Evolutionary conservation across 2,113 vertebrate genomes (phyloP).

Genomic region (Toxotes jaculatrix): DNA sequence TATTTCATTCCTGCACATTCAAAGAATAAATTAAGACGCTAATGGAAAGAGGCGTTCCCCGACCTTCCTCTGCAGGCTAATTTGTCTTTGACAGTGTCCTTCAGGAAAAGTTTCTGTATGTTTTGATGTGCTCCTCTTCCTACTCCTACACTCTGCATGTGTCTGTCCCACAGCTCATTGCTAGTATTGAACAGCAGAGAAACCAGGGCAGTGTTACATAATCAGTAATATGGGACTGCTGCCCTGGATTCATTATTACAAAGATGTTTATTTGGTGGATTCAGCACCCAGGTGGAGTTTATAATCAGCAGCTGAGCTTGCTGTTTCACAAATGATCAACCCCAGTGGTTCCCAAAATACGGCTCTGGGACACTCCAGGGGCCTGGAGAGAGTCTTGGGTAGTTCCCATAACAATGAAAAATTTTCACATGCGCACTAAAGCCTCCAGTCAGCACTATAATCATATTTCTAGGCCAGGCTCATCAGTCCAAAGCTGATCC

Average conservation of each 20-base stretch:
- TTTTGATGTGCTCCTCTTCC: neutral
- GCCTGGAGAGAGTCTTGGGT: slow-evolving; percentile 2
- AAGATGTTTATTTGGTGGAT: slow-evolving; percentile 34
- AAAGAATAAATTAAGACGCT: slow-evolving; percentile 58
- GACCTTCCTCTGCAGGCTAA: slow-evolving; percentile 43
- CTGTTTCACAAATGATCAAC: slow-evolving; percentile 37
- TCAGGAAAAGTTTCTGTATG: slow-evolving; percentile 59
- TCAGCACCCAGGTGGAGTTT: slow-evolving; percentile 43
- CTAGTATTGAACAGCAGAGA: neutral
- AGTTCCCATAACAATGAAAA: slow-evolving; percentile 17
- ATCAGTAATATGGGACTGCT: neutral
- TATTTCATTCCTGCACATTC: slow-evolving; percentile 42
- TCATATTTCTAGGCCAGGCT: slow-evolving; percentile 35
- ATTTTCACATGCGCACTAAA: neutral
- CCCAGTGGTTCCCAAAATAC: slow-evolving; percentile 24
- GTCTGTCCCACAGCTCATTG: neutral
- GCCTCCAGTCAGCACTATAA: slow-evolving; percentile 15
- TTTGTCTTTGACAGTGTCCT: slow-evolving; percentile 63
- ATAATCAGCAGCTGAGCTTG: slow-evolving; percentile 27
- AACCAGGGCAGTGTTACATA: slow-evolving; percentile 28
- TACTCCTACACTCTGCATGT: neutral
- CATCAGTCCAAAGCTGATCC: neutral
- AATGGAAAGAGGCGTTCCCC: slow-evolving; percentile 72
- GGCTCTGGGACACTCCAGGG: slow-evolving; percentile 14
- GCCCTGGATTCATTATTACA: slow-evolving; percentile 22